phyloP scores from a whole-genome alignment of 2,888 invertebrate genomes.

The Lochmaea capreae region DNA sequence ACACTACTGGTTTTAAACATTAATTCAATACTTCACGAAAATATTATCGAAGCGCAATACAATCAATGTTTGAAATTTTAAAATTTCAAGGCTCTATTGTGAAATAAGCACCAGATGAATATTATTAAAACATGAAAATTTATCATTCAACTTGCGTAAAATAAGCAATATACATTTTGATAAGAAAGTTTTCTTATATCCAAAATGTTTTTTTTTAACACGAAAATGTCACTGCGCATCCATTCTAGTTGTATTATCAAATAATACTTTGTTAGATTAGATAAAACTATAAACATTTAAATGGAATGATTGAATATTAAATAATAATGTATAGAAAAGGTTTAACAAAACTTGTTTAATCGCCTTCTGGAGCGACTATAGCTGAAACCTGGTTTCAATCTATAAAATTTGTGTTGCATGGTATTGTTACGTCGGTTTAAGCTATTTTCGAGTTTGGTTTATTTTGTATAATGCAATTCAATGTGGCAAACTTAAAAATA shows the following conservation, averaged over 20 bases:
- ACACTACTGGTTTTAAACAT: too few relatives aligned
- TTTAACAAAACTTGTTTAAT: too few relatives aligned
- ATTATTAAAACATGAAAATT: background rate
- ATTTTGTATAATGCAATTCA: too few relatives aligned
- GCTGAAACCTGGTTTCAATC: too few relatives aligned
- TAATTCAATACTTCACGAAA: too few relatives aligned
- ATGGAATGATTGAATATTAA: background rate
- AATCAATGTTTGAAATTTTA: background rate
- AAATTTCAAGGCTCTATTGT: background rate
- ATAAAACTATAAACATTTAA: background rate
- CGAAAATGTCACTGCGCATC: background rate
- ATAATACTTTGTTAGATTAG: background rate
- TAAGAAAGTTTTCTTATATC: background rate
- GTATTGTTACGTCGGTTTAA: too few relatives aligned
- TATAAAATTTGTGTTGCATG: too few relatives aligned
- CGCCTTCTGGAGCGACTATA: too few relatives aligned
- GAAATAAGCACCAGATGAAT: background rate
- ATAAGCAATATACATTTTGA: background rate
- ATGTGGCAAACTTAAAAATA: too few relatives aligned
- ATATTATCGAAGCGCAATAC: background rate
- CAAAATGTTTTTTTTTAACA: background rate
- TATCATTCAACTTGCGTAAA: constrained; percentile 2
- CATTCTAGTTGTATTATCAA: background rate
- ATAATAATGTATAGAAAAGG: too few relatives aligned
- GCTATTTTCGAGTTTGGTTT: too few relatives aligned